phyloP scores from a whole-genome alignment of 2,888 invertebrate species.

The Melieria picta region DNA sequence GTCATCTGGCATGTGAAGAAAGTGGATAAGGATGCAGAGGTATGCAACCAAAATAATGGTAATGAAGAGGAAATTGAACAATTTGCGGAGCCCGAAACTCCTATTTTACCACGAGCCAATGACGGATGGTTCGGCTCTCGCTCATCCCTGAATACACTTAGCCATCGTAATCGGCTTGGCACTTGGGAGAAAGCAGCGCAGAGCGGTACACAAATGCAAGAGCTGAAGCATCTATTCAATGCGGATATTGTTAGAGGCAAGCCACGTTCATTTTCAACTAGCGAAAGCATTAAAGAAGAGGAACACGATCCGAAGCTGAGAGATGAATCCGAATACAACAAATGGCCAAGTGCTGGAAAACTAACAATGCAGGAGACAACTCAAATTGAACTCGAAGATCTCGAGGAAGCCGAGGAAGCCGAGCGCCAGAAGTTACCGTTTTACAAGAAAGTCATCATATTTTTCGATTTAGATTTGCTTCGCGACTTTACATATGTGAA shows the following conservation, averaged over 20 bases:
- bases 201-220: slow-evolving; percentile 42
- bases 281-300: slow-evolving; percentile 57
- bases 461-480: slow-evolving; percentile 77
- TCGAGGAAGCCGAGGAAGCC: slow-evolving; percentile 54
- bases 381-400: neutral
- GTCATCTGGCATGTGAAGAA: slow-evolving; percentile 77
- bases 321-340: slow-evolving; percentile 20
- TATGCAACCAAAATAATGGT: slow-evolving; percentile 48
- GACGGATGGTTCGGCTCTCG: slow-evolving; percentile 63
- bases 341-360: slow-evolving; percentile 21
- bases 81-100: slow-evolving; percentile 74
- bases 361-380: slow-evolving; percentile 17
- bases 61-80: slow-evolving; percentile 73
- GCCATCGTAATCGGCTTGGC: slow-evolving; percentile 49
- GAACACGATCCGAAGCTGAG: slow-evolving; percentile 40
- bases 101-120: slow-evolving; percentile 70
- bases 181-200: slow-evolving; percentile 46
- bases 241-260: slow-evolving; percentile 43
- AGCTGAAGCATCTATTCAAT: slow-evolving; percentile 54
- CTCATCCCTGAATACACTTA: slow-evolving; percentile 53
- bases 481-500: slow-evolving; percentile 77
- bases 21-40: slow-evolving; percentile 58
- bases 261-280: slow-evolving; percentile 53
- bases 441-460: slow-evolving; percentile 71
- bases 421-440: slow-evolving; percentile 66